Conservation (phyloP, 2,113 vertebrate species). For the Eudyptes chrysolophus region DNA sequence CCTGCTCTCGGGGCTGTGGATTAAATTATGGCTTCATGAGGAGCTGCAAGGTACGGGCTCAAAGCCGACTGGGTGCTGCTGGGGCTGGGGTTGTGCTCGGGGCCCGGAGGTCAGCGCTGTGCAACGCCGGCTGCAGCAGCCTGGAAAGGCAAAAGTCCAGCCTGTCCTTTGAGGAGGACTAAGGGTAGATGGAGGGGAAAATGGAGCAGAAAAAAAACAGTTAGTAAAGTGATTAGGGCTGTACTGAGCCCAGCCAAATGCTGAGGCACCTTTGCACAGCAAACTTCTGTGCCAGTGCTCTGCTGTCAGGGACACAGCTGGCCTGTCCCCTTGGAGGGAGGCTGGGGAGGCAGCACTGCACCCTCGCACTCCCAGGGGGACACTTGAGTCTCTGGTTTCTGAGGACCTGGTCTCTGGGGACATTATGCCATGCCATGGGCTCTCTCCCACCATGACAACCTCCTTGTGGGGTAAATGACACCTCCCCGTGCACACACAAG, state of each 20-base stretch:
- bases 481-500: accelerated
- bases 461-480: accelerated
- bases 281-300: neutral
- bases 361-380: accelerated
- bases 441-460: neutral
- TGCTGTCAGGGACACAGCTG: accelerated
- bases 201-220: neutral
- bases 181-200: neutral
- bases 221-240: neutral
- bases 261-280: neutral
- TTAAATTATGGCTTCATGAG: neutral
- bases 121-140: neutral
- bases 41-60: neutral
- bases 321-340: too few relatives aligned
- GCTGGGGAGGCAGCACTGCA: neutral
- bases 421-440: neutral
- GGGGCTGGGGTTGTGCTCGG: neutral
- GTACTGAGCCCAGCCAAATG: neutral
- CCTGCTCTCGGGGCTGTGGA: neutral
- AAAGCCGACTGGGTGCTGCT: accelerated
- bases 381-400: neutral
- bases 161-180: neutral
- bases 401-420: neutral
- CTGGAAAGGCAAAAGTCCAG: neutral
- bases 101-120: neutral